A percentile compares a stretch with the other conserved stretches of the same genome.
phyloP scores from a whole-genome alignment of 2,888 invertebrate species.

The Lampropteryx suffumata region DNA sequence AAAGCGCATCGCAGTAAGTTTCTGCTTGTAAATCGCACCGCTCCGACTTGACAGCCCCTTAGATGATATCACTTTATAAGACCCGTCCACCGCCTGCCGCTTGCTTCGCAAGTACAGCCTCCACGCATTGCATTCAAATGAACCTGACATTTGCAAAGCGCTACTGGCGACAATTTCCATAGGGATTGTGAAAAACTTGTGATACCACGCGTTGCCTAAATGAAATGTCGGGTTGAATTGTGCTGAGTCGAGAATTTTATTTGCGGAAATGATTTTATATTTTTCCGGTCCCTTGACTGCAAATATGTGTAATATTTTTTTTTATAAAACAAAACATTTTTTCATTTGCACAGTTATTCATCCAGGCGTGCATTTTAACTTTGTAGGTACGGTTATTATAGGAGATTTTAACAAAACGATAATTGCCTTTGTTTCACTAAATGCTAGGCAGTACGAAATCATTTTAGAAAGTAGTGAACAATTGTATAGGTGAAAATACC shows the following conservation, averaged over 20 bases:
- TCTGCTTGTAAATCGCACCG: constrained; percentile 45
- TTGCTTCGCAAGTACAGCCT: constrained; percentile 18
- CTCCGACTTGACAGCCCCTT: constrained; percentile 39
- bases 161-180: constrained; percentile 33
- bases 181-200: constrained; percentile 33
- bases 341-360: too few species aligned
- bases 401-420: too few species aligned
- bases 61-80: constrained; percentile 47
- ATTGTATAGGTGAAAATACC: too few species aligned
- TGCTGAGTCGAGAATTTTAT: constrained; percentile 23
- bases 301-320: constrained; percentile 21
- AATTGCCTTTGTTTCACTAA: too few species aligned
- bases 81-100: constrained; percentile 29
- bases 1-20: constrained; percentile 41
- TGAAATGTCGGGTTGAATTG: constrained; percentile 30
- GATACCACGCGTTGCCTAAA: constrained; percentile 27
- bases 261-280: constrained; percentile 21
- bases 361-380: too few species aligned
- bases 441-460: too few species aligned
- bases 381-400: too few species aligned
- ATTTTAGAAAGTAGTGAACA: too few species aligned
- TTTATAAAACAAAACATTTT: neutral
- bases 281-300: constrained; percentile 13
- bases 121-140: constrained; percentile 48
- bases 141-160: constrained; percentile 36